Conservation (phyloP, 2,888 invertebrate species). For the Coelogynopora nodosa region DNA sequence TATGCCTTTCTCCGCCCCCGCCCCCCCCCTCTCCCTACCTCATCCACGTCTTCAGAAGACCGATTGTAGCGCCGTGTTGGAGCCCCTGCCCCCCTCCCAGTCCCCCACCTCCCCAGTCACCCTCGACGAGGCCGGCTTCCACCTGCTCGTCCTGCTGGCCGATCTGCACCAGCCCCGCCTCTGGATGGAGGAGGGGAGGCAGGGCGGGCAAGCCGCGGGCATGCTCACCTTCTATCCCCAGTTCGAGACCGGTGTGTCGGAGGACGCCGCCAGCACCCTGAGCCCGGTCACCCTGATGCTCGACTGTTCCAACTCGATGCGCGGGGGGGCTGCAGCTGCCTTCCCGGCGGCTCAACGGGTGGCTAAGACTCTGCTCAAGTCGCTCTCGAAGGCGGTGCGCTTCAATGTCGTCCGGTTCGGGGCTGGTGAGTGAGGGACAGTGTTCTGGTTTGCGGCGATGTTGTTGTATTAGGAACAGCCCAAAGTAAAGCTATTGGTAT, state of each 20-base stretch:
- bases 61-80: constrained; percentile 58
- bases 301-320: constrained; percentile 55
- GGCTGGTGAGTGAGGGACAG: too few species aligned
- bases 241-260: not conserved
- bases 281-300: constrained; percentile 48
- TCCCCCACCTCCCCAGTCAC: constrained; percentile 49
- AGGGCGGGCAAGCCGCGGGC: not conserved
- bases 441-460: too few species aligned
- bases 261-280: not conserved
- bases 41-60: constrained; percentile 55
- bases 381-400: constrained; percentile 42
- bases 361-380: constrained; percentile 40
- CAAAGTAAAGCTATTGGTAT: too few species aligned
- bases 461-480: too few species aligned
- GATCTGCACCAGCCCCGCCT: constrained; percentile 63
- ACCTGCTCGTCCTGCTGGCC: constrained; percentile 59
- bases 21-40: too few species aligned
- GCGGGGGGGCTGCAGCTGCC: constrained; percentile 47
- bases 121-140: constrained; percentile 58
- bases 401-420: constrained; percentile 56
- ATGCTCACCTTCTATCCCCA: not conserved
- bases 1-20: not conserved
- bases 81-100: constrained; percentile 36
- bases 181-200: constrained; percentile 58
- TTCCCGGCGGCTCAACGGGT: constrained; percentile 49